Base-by-base conservation (phyloP, 1,140 invertebrate genomes). In the roundworm (Caenorhabditis elegans) region DNA sequence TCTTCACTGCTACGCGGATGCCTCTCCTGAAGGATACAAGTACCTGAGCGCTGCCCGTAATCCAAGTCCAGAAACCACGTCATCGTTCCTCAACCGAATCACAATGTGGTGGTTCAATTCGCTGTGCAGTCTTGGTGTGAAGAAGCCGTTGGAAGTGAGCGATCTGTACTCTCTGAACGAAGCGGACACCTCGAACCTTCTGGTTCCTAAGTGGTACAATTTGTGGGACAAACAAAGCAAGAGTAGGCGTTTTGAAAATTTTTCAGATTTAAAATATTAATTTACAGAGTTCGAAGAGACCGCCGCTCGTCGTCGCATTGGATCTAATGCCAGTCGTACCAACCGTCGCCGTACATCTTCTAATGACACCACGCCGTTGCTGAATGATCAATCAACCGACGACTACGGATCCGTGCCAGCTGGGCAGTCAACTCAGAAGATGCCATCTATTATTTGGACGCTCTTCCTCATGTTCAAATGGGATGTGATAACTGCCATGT, bases 31-130 rank as follows among this genome's bases (percentile, higher is more conserved):
- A 22, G 34, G 28, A 6, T 43, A 51, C 39, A 65, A 78, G n/a
- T 43, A 31, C 13, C 24, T 70, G 49, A 78, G 19, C 17, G 48
- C 49, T 3, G 31, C 78, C 0, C 10, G 39, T 2, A 55, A 43
- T 26, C 78, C 34, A 17, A 53, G 49, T 31, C 87, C 87, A 11
- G 88, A 88, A 85, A 81, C 31, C 15, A 43, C 78, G 17, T 82
- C 77, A 49, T 88, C 88, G 4, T 88, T 88, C 47, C 11, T 89
- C 13, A 87, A 84, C 46, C 82, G 87, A 22, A 82, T 86, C 28
- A 83, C 80, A 0, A 76, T 87, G 78, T 89, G 88, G 87, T 88
- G 87, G 87, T 89, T 88, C 70, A 86, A 87, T 39, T n/a, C 77
- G 13, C 28, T 86, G 3, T 83, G 82, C 47, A 78, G 79, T 46